A percentile compares a stretch with the other conserved stretches of the same genome.
phyloP scores from a whole-genome alignment of 2,113 vertebrate genomes.

The Chlamydotis undulata region DNA sequence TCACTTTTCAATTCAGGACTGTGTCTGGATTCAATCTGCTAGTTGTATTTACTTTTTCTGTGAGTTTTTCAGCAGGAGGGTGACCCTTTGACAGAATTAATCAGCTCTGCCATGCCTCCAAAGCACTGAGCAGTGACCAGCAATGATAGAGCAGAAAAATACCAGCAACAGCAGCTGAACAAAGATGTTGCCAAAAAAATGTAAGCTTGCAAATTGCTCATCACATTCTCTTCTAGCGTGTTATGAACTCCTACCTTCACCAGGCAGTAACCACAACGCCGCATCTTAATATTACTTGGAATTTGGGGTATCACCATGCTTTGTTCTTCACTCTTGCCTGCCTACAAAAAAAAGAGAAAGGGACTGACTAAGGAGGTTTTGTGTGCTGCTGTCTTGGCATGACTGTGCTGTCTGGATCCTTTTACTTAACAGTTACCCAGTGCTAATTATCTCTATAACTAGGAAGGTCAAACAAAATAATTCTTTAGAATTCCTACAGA shows the following conservation, averaged over 20 bases:
- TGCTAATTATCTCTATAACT: not conserved
- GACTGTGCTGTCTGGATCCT: not conserved
- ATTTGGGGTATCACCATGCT: conserved; percentile 71
- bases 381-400: not conserved
- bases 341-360: conserved; percentile 50
- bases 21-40: not conserved
- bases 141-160: not conserved
- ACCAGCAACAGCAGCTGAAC: not conserved
- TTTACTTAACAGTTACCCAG: not conserved
- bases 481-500: not conserved
- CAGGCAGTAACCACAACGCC: conserved; percentile 89
- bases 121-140: not conserved
- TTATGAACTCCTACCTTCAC: conserved; percentile 80
- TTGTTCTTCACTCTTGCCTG: conserved; percentile 77
- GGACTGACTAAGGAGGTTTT: not conserved
- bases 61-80: not conserved
- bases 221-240: accelerated
- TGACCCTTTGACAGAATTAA: not conserved
- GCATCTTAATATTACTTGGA: conserved; percentile 68
- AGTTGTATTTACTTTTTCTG: not conserved
- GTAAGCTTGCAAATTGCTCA: not conserved
- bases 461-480: not conserved
- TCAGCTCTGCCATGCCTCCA: not conserved
- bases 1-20: not conserved
- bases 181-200: not conserved